Evolutionary conservation across 1,140 invertebrate species (phyloP).

Genomic region (Scaptomyza montana): DNA sequence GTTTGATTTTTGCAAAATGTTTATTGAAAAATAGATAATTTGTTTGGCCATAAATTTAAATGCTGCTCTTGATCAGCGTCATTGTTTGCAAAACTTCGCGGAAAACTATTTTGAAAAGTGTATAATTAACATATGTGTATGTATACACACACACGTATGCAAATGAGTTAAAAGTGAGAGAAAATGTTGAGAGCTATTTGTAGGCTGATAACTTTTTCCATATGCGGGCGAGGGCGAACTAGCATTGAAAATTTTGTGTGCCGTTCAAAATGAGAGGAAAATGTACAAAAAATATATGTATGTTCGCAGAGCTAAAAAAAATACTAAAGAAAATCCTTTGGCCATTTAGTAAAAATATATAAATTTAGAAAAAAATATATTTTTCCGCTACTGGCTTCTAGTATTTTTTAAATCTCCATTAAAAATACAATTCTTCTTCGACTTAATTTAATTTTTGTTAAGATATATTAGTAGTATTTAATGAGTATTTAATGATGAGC

Average conservation of each 20-base stretch:
- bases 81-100: constrained; percentile 11
- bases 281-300: neutral
- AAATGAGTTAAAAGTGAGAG: constrained; percentile 23
- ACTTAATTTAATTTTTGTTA: neutral
- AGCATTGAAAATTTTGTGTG: neutral
- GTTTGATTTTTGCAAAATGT: constrained; percentile 35
- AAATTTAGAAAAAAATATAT: too few species aligned
- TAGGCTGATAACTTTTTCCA: constrained; percentile 37
- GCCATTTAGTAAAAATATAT: too few species aligned
- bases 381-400: too few species aligned
- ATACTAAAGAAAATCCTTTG: too few species aligned
- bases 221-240: constrained; percentile 9
- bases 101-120: constrained; percentile 25
- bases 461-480: neutral
- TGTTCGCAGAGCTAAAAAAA: neutral
- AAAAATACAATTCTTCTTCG: too few species aligned
- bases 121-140: constrained; percentile 10
- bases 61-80: constrained; percentile 8
- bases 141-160: constrained; percentile 13
- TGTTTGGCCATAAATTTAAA: constrained; percentile 30
- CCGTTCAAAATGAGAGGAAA: neutral
- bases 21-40: constrained; percentile 31
- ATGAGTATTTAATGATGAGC: too few species aligned
- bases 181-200: constrained; percentile 31
- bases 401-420: too few species aligned